Evolutionary conservation across 1,140 invertebrate species (phyloP), one percentile per base, ranked within the genome.

Genomic region (Stratiolaelaps scimitus): DNA sequence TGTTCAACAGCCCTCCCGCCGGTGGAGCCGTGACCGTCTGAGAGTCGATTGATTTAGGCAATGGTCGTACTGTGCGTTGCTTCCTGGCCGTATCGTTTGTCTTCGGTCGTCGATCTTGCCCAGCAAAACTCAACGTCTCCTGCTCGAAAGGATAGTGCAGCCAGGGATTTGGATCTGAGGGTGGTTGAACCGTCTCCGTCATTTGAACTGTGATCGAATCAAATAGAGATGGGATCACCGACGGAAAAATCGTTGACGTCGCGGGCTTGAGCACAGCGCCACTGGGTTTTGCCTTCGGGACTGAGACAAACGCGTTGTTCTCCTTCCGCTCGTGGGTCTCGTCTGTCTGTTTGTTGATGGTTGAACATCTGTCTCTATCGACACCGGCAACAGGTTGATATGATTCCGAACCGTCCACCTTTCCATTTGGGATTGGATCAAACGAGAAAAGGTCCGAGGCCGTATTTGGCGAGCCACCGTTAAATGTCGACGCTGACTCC

Each of bases 151-250:
- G 34, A 40, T 40, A 40, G 23, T 34, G 26, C 10, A 60, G 10
- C 53, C 53, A 60, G 1, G 53, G 53, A 34, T 60, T 60, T 15
- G 15, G 26, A 5, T 60, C 53, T 15, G 26, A 19, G 2, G 53
- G 53, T 6, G 53, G 53, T 23, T 60, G 53, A 26, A 60, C 53
- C 13, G 26, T 60, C 34, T 60, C 15, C 34, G 53, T 34, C 15
- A 60, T 34, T 26, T 26, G 53, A 2, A 60, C 17, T 26, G 53
- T 60, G 1, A 60, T 60, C 15, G 53, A 60, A 26, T 60, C 23
- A 23, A 60, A 60, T 34, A 60, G 20, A 2, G 53, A 60, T 10
- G 34, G 34, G 4, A 40, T 4, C 13, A 26, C 53, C 2, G 53
- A 60, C 1, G 53, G 53, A 17, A 60, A 34, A 15, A 26, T 15